Percentiles rank a stretch among this genome's conserved stretches.
Evolutionary conservation across 2,888 invertebrate species (phyloP).

Genomic region (Helicoverpa assulta): DNA sequence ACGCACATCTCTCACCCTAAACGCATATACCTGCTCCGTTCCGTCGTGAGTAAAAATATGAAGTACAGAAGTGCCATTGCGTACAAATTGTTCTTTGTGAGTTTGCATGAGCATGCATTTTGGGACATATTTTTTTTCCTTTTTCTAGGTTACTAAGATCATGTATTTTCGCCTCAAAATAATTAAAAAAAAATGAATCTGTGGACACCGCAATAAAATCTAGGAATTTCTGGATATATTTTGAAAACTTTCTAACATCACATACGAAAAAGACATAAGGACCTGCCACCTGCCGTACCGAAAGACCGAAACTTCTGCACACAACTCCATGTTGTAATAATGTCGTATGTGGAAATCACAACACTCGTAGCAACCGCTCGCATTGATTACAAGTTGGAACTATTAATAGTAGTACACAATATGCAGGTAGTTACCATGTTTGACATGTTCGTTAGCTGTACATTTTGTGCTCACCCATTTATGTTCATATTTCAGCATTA

Average conservation of each 20-base stretch:
- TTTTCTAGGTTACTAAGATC: too few species aligned
- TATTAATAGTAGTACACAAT: constrained; percentile 43
- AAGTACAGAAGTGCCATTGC: constrained; percentile 14
- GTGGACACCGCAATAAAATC: too few species aligned
- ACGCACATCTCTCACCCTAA: too few species aligned
- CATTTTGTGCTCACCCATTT: constrained; percentile 9
- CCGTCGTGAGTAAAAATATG: too few species aligned
- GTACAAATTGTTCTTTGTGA: background rate
- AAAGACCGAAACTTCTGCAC: background rate
- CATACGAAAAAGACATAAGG: background rate
- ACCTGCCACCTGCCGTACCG: background rate
- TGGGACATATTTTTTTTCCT: too few species aligned
- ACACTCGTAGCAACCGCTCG: constrained; percentile 35
- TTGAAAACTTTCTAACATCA: background rate
- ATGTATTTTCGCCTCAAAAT: too few species aligned
- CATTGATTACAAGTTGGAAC: constrained; percentile 51
- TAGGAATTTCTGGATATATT: too few species aligned
- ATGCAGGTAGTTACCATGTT: constrained; percentile 2
- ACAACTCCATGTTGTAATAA: background rate
- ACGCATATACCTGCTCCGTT: too few species aligned
- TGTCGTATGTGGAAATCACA: constrained; percentile 36
- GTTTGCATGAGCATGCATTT: too few species aligned
- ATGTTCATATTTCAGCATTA: background rate
- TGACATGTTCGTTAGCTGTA: constrained; percentile 25
- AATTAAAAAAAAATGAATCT: too few species aligned